Base-by-base conservation (phyloP, 2,888 invertebrate genomes). In the Psylliodes chrysocephalus region DNA sequence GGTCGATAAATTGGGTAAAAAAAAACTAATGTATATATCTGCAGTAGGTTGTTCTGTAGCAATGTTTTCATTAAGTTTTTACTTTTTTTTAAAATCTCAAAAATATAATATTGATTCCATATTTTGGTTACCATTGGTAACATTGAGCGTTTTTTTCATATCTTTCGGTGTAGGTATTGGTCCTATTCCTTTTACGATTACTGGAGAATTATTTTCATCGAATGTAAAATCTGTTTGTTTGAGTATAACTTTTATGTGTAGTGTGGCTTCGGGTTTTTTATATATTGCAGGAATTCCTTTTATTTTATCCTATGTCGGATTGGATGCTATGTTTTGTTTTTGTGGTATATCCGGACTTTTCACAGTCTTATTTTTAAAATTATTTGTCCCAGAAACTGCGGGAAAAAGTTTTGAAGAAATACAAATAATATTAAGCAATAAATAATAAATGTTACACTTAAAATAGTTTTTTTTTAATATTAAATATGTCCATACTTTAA, bases 331-430 rank as follows among this genome's bases (percentile, higher is more conserved):
- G 15, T 44, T 44, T 7, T 44, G 7, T 17, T 1, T 44, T 1
- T 44, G 8, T 18, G 44, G 18, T 17, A 5, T 14, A 17, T 12
- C 17, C 6, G 7, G 7, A n/a, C 1, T 17, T 17, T 6, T 44
- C 7, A n/a, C 44, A 1, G 17, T n/a, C 3, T 7, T 44, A 7
- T 44, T 19, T 19, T 15, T 44, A 6, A 15, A 17, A 17, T 17
- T 44, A 2, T 15, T 17, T 19, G 44, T 44, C 5, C 44, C 44
- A 3, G 44, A 44, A 17, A 44, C 44, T 6, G 17, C 15, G 15
- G 44, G 44, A 18, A 44, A 44, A 19, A 44, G 44, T 18, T 14
- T 44, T n/a, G n/a, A 17, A 10, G 44, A 44, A 44, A 44, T 44
- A 44, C 44, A 44, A 19, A 17, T 7, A 1, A 1, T 40, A 14